Base-by-base conservation (phyloP, 2,113 vertebrate genomes). In the Tenebrosternarchus preto region DNA sequence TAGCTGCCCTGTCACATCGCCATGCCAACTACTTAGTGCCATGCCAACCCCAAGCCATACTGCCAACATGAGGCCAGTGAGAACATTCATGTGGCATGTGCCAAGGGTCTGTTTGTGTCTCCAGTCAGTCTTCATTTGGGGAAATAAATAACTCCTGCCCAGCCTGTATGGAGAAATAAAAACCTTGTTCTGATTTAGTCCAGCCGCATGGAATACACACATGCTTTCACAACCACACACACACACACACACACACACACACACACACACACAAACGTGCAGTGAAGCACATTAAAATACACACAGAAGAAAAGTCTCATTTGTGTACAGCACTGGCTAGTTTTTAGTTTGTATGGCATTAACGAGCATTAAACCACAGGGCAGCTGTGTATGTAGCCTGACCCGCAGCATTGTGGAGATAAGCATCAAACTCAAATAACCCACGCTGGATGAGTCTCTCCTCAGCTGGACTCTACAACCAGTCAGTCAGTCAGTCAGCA, bases 111-210 rank as follows among this genome's bases (percentile, higher is more conserved):
- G 50, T 78, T 83, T 82, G 73, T 82, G 81, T 67, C 81, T 85
- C 77, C 85, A 89, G 89, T 92, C 86, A 85, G 84, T 90, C 87
- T 89, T 91, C 88, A 89, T 91, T 92, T 88, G 77, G 75, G 88
- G 43, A 89, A 80, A 87, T 89, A 89, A 92, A 91, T 84, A 90
- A 80, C 19, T 82, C 71, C 77, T 75, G 70, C 36, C 8, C 55
- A 71, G 61, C 75, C 85, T 89, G 87, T 89, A 88, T 88, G 78
- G 86, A 86, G 87, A 88, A 90, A 88, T 89, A 82, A 83, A 73
- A 81, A 70, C 77, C 77, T 88, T 89, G 69, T 77, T 79, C 53
- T 43, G 53, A 25, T 63, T 68, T 27, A 33, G 36, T 50, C 57
- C 81, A 75, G 72, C 53, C 72, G 61, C 53, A 81, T 55, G 73